Base-by-base conservation (phyloP, 2,113 vertebrate genomes). In the Stictonetta naevosa region DNA sequence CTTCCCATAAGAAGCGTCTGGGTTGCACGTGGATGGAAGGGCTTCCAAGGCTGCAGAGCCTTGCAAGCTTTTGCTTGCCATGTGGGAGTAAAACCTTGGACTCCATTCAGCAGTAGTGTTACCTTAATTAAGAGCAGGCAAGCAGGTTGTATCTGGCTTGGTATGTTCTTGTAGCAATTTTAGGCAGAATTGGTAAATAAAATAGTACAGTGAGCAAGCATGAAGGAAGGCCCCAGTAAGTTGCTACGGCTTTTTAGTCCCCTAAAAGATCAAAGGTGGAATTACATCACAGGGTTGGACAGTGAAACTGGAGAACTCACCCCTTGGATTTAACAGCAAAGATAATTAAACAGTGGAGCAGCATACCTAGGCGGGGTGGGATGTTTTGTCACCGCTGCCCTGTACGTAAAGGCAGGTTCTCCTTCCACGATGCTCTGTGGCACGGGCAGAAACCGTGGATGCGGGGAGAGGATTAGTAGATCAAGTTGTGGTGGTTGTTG, bases 41-140 rank as follows among this genome's bases (percentile, higher is more conserved):
- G 69, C 62, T 93, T 84, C 71, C 44, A 7, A 58, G 69, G 73
- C 64, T 88, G 76, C 69, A 23, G 0, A 88, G 81, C 56, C 80
- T 86, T 89, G 83, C 66, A 89, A 91, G 86, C 48, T 92, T 94
- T 90, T 79, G 73, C 81, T 95, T 92, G 74, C 69, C 53, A 19
- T 34, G 71, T 53, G 69, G 66, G 40, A 92, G 40, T 71, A 68
- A 92, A 88, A 48, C 68, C 40, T 92, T 78, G 75, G 82, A 66
- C 26, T 93, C 22, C n/a, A 4, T 62, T 93, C 48, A 62, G 59
- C 86, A 73, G 38, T 60, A 34, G 20, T 38, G 11, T 91, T 88
- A 62, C 36, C 64, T 78, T 86, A 62, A 84, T 62, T 79, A 72
- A 66, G 29, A 86, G 69, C 46, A 81, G 53, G 48, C 48, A 73